phyloP scores from a whole-genome alignment of 1,140 invertebrate genomes.

The Zaprionus inermis region DNA sequence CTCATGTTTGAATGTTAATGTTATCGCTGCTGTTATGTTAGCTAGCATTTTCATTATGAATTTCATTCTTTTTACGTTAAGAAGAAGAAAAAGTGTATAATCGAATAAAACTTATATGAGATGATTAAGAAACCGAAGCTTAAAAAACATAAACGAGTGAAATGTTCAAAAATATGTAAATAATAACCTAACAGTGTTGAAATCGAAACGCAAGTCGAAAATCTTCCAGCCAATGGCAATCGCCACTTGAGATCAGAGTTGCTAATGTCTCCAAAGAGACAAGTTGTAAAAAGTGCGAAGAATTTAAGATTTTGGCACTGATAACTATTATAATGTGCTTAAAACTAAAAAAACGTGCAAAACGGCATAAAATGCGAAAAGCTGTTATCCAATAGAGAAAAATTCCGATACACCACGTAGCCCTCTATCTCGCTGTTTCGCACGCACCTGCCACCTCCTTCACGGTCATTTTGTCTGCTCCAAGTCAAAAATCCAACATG shows the following conservation, averaged over 20 bases:
- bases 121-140: slow-evolving; percentile 7
- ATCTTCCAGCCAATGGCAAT: slow-evolving; percentile 20
- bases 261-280: slow-evolving; percentile 34
- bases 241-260: slow-evolving; percentile 30
- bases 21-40: slow-evolving; percentile 26
- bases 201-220: slow-evolving; percentile 5
- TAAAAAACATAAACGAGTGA: slow-evolving; percentile 8
- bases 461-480: slow-evolving; percentile 37
- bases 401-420: slow-evolving; percentile 51
- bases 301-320: slow-evolving; percentile 26
- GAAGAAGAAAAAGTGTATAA: slow-evolving; percentile 37
- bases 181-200: background rate
- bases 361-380: slow-evolving; percentile 48
- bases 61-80: slow-evolving; percentile 35
- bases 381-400: slow-evolving; percentile 61
- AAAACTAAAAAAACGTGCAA: slow-evolving; percentile 29
- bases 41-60: slow-evolving; percentile 33
- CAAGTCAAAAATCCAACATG: slow-evolving; percentile 47
- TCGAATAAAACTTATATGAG: slow-evolving; percentile 29
- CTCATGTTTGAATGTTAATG: slow-evolving; percentile 4
- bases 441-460: slow-evolving; percentile 41
- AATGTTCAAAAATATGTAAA: slow-evolving; percentile 10
- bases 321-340: slow-evolving; percentile 35
- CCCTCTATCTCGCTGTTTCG: slow-evolving; percentile 7
- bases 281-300: slow-evolving; percentile 37